phyloP scores from a whole-genome alignment of 2,888 invertebrate species.

The Magallana nippona region DNA sequence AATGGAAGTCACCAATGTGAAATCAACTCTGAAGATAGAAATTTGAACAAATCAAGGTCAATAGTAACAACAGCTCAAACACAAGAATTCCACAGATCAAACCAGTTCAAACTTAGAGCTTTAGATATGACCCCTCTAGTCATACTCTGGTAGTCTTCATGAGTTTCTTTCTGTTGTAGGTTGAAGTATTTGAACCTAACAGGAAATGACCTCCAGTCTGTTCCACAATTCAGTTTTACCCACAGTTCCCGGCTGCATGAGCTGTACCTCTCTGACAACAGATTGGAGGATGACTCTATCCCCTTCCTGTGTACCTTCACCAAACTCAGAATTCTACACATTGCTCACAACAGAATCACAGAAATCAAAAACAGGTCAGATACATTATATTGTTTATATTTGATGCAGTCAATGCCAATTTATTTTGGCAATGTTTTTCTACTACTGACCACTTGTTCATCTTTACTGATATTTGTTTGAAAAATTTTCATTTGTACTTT shows the following conservation, averaged over 20 bases:
- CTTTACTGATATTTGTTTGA: no score
- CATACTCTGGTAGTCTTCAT: background rate
- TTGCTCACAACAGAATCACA: constrained; percentile 80
- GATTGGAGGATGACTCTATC: constrained; percentile 77
- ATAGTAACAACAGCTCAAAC: no score
- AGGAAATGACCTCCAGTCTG: constrained; percentile 73
- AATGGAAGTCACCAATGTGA: no score
- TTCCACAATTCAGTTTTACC: constrained; percentile 75
- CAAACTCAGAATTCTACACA: constrained; percentile 78
- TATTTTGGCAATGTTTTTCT: no score
- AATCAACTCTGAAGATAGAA: no score
- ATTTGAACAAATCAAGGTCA: no score
- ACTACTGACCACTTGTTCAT: no score
- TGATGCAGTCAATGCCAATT: no score
- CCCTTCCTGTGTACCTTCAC: constrained; percentile 76
- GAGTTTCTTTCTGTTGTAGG: constrained; percentile 64
- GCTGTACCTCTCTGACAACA: constrained; percentile 79
- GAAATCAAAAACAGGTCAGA: constrained; percentile 79
- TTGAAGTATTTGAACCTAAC: constrained; percentile 79
- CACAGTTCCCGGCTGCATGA: constrained; percentile 79
- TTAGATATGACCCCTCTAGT: no score
- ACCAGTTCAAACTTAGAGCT: no score
- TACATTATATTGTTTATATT: background rate
- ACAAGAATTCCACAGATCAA: no score
- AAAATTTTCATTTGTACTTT: no score